Percentiles rank a stretch among this genome's conserved stretches.
Evolutionary conservation across 2,113 vertebrate genomes (phyloP).

Genomic region (Triplophysa rosa): DNA sequence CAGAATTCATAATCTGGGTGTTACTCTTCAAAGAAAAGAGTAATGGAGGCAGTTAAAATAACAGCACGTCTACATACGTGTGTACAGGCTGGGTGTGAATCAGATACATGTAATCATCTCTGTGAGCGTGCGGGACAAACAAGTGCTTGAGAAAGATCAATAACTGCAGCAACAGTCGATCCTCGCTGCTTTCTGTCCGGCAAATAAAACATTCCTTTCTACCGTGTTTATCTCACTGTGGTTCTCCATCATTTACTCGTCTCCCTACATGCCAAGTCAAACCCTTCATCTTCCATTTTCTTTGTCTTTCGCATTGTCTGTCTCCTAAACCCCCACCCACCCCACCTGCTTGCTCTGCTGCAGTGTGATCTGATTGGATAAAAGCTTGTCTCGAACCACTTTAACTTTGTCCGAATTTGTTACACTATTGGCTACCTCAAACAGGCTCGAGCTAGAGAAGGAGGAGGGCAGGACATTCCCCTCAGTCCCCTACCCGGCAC

Average conservation of each 20-base stretch:
- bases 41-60: not conserved
- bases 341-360: slow-evolving; percentile 63
- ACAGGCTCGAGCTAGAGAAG: not conserved
- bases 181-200: not conserved
- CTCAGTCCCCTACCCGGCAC: slow-evolving; percentile 11
- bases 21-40: slow-evolving; percentile 2
- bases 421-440: slow-evolving; percentile 47
- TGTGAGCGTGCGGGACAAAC: slow-evolving; percentile 15
- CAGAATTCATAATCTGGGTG: slow-evolving; percentile 23
- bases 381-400: slow-evolving; percentile 62
- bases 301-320: slow-evolving; percentile 15
- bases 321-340: not conserved
- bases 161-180: slow-evolving; percentile 26
- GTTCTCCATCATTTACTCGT: slow-evolving; percentile 1
- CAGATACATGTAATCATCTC: not conserved
- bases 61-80: not conserved
- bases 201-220: not conserved
- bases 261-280: slow-evolving; percentile 48
- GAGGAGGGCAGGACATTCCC: slow-evolving; percentile 27
- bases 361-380: slow-evolving; percentile 70
- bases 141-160: slow-evolving; percentile 20
- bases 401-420: slow-evolving; percentile 51
- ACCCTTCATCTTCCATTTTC: slow-evolving; percentile 42
- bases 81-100: not conserved
- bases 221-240: not conserved